Conservation (phyloP, 1,140 invertebrate genomes). For the Cherax quadricarinatus region DNA sequence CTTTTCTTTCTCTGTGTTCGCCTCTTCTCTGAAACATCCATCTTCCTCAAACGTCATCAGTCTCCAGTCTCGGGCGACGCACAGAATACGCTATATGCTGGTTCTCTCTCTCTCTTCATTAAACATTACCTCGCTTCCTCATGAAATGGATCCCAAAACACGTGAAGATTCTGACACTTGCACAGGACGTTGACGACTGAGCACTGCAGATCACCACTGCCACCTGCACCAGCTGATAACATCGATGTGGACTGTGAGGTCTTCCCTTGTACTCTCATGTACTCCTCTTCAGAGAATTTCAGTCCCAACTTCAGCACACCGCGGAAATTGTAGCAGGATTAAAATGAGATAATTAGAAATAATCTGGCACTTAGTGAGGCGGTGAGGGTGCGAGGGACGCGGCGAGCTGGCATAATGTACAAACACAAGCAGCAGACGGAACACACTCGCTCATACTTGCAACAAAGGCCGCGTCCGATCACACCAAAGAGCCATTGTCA, state of each 20-base stretch:
- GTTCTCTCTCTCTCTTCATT: constrained; percentile 38
- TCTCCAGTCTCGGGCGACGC: constrained; percentile 31
- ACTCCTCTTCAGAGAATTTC: neutral
- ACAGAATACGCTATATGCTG: constrained; percentile 17
- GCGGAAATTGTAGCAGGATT: neutral
- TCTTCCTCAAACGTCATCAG: constrained; percentile 36
- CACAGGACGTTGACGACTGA: constrained; percentile 10
- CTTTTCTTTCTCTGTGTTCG: constrained; percentile 21
- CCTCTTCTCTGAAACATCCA: constrained; percentile 32
- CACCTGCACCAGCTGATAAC: neutral
- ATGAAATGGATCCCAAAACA: constrained; percentile 28
- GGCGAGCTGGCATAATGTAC: constrained; percentile 40
- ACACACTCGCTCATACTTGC: constrained; percentile 64
- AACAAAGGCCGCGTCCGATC: constrained; percentile 69
- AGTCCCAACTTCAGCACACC: neutral
- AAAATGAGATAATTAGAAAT: constrained; percentile 61
- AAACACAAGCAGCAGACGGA: constrained; percentile 36
- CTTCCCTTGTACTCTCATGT: neutral
- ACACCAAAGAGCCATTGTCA: constrained; percentile 67
- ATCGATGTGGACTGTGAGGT: too few species aligned
- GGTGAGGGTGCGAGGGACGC: constrained; percentile 14
- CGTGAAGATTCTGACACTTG: constrained; percentile 18
- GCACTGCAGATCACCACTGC: neutral
- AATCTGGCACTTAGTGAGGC: constrained; percentile 34
- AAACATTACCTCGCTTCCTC: constrained; percentile 35